Evolutionary conservation across 2,888 invertebrate genomes (phyloP).

Genomic region (Hedya salicella): DNA sequence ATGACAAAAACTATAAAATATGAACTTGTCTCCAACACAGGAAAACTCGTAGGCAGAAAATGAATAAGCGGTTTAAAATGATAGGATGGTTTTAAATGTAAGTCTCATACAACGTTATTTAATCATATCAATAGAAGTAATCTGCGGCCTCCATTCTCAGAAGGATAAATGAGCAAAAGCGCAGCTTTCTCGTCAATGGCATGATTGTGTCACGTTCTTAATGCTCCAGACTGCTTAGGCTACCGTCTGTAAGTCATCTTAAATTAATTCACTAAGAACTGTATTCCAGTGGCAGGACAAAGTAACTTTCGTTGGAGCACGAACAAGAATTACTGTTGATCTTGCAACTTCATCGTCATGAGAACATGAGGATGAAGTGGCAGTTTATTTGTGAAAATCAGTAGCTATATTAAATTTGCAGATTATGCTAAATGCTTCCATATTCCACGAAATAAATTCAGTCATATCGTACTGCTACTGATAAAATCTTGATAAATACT

Average conservation of each 20-base stretch:
- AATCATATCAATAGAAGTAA: constrained; percentile 11
- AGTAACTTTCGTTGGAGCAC: constrained; percentile 6
- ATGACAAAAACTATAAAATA: neutral
- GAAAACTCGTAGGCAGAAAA: neutral
- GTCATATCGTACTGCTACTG: too few relatives aligned
- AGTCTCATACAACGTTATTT: neutral
- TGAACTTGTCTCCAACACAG: neutral
- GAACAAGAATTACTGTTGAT: constrained; percentile 9
- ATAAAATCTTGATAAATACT: too few relatives aligned
- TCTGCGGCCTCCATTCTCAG: constrained; percentile 13
- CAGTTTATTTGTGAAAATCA: constrained; percentile 12
- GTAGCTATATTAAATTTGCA: neutral
- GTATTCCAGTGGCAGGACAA: neutral
- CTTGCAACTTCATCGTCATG: neutral
- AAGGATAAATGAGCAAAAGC: constrained; percentile 42
- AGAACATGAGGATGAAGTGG: constrained; percentile 1
- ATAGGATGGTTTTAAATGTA: neutral
- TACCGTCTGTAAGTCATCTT: neutral
- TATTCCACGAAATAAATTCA: too few relatives aligned
- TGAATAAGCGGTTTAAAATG: neutral
- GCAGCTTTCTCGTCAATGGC: constrained; percentile 37
- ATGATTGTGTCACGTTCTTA: constrained; percentile 35
- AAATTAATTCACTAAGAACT: constrained; percentile 5
- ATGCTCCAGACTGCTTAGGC: constrained; percentile 10
- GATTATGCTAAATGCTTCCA: too few relatives aligned